Evolutionary conservation across 2,888 invertebrate genomes (phyloP).

Genomic region (Byasa hedistus): DNA sequence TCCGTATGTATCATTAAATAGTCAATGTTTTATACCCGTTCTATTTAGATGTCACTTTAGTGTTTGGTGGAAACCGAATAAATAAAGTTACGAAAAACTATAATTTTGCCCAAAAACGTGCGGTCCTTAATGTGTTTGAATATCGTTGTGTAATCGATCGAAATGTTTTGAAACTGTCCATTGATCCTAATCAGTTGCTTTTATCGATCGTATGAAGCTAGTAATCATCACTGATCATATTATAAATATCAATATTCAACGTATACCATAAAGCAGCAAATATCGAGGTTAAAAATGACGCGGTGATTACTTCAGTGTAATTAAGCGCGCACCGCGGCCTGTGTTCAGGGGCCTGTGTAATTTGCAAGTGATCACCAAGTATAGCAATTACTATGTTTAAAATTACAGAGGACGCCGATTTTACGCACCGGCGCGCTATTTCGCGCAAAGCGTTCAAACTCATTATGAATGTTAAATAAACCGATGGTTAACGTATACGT

Average conservation of each 20-base stretch:
- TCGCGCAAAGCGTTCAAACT: slow-evolving; percentile 15
- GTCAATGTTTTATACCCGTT: too few species aligned
- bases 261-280: too few species aligned
- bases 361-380: slow-evolving; percentile 30
- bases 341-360: slow-evolving; percentile 27
- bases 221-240: too few species aligned
- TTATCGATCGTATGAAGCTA: neutral
- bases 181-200: neutral
- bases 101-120: too few species aligned
- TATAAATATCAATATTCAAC: too few species aligned
- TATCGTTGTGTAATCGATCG: neutral
- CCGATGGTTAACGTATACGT: neutral
- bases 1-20: too few species aligned
- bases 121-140: neutral
- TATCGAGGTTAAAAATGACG: slow-evolving; percentile 3
- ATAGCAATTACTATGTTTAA: slow-evolving; percentile 27
- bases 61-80: too few species aligned
- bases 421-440: slow-evolving; percentile 24
- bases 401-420: slow-evolving; percentile 29
- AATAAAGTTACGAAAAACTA: too few species aligned
- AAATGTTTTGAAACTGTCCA: neutral
- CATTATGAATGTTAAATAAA: slow-evolving; percentile 17
- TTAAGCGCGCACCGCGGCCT: slow-evolving; percentile 14
- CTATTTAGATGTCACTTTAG: too few species aligned
- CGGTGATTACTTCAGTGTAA: slow-evolving; percentile 20